Evolutionary conservation across 2,113 vertebrate species (phyloP).

Genomic region (Xiphophorus couchianus): DNA sequence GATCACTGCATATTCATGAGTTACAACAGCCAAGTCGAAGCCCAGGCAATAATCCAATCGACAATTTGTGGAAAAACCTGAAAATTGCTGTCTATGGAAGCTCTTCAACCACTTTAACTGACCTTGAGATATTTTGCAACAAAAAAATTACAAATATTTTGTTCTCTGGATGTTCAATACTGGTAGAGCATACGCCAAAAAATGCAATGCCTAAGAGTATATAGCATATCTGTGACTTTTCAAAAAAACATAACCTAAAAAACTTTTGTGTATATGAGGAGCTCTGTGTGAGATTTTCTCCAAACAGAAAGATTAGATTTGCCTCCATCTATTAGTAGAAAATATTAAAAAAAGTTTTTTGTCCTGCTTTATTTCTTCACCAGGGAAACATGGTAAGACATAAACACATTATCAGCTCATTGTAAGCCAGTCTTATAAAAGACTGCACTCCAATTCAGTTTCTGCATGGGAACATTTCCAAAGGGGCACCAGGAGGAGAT

Average conservation of each 20-base stretch:
- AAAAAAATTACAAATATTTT: no score
- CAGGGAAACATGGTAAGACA: neutral
- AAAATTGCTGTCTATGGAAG: neutral
- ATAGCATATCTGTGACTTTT: neutral
- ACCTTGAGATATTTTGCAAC: neutral
- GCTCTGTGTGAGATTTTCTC: neutral
- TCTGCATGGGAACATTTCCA: no score
- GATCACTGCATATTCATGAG: neutral
- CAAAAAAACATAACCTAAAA: neutral
- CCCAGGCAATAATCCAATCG: neutral
- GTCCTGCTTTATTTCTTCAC: slow-evolving; percentile 3
- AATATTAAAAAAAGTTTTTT: neutral
- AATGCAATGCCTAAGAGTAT: no score
- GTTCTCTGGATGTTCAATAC: no score
- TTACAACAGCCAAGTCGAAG: neutral
- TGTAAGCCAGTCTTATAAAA: neutral
- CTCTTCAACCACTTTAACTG: neutral
- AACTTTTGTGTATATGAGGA: slow-evolving; percentile 6
- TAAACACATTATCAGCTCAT: neutral
- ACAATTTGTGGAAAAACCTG: neutral
- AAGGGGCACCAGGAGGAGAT: neutral
- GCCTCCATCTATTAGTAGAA: slow-evolving; percentile 51
- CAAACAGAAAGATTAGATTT: slow-evolving; percentile 32
- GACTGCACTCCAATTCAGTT: no score
- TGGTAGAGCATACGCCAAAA: no score